Evolutionary conservation across 1,140 invertebrate species (phyloP).

Genomic region (Drosophila kepulauana): DNA sequence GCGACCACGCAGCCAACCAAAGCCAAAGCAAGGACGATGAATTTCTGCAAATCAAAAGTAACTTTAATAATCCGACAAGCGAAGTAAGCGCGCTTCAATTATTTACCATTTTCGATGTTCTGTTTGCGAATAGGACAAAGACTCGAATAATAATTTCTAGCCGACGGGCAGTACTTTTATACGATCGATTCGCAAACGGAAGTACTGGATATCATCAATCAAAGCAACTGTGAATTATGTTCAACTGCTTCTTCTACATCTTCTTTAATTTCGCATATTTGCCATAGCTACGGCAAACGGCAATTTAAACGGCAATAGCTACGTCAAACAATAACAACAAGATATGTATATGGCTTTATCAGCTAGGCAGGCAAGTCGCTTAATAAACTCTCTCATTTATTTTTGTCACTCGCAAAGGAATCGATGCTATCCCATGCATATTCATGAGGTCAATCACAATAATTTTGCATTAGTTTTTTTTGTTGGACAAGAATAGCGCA

Average conservation of each 20-base stretch:
- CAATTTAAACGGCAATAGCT: neutral
- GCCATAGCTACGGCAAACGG: conserved; percentile 41
- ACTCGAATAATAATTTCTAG: conserved; percentile 64
- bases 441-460: conserved; percentile 33
- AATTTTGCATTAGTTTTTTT: conserved; percentile 14
- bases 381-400: conserved; percentile 29
- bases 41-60: conserved; percentile 46
- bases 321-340: conserved; percentile 14
- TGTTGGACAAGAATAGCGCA: conserved; percentile 16
- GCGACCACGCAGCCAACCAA: conserved; percentile 61
- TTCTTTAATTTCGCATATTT: conserved; percentile 41
- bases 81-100: neutral
- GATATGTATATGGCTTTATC: conserved; percentile 4
- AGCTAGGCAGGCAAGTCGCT: neutral
- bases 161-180: conserved; percentile 66
- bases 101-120: conserved; percentile 68
- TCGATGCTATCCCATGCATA: conserved; percentile 20
- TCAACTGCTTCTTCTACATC: conserved; percentile 21
- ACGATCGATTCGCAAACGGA: conserved; percentile 59
- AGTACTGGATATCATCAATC: conserved; percentile 74
- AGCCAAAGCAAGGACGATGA: conserved; percentile 63
- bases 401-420: conserved; percentile 35
- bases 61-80: conserved; percentile 9
- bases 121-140: conserved; percentile 54
- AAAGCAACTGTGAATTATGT: conserved; percentile 49